Evolutionary conservation across 2,113 vertebrate species (phyloP), one percentile per base, ranked within the genome.

Genomic region (Toxotes chatareus): DNA sequence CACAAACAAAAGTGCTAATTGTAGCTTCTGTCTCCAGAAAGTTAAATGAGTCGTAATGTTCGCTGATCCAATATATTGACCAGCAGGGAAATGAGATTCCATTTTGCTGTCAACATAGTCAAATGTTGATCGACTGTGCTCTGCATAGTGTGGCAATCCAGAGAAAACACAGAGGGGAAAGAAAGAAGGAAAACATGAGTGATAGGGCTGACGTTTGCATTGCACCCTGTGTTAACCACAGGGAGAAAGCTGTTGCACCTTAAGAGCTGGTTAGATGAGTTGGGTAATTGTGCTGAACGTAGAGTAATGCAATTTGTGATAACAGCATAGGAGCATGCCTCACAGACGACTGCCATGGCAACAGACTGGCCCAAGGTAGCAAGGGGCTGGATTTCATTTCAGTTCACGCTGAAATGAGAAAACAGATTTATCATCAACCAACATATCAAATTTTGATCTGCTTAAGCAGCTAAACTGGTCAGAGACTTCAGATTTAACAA

Each of bases 301-400:
- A 67, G 72, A 81, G 79, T 87, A 86, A 92, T 90, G 83, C 76
- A 79, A 80, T 77, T 87, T 31, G 21, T 80, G 73, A 85, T 71
- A 85, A 82, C 71, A 68, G 83, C 86, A 87, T 13, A 82, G 66
- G 61, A 83, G 74, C 79, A 74, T 75, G 86, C 56, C 49, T 89
- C 83, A 78, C 69, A 87, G 89, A 89, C 31, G 76, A 92, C 63
- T 86, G 80, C 91, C 90, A 93, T 93, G 86, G 91, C 91, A 93
- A 93, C 93, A 83, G 89, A 79, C 88, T 61, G 71, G 80, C 70
- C 85, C 80, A 85, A 82, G 82, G 85, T 81, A 85, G 73, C 71
- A 70, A 83, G 76, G 65, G 79, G 74, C 61, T 64, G 17, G 13
- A 81, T 79, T 83, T 85, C 60, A 72, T 80, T 75, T 90, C 71